These are phyloP conservation scores for Andrena haemorrhoa DNA, from an alignment of 2,888 invertebrate genomes.

Conservation along the genomic window DNA sequence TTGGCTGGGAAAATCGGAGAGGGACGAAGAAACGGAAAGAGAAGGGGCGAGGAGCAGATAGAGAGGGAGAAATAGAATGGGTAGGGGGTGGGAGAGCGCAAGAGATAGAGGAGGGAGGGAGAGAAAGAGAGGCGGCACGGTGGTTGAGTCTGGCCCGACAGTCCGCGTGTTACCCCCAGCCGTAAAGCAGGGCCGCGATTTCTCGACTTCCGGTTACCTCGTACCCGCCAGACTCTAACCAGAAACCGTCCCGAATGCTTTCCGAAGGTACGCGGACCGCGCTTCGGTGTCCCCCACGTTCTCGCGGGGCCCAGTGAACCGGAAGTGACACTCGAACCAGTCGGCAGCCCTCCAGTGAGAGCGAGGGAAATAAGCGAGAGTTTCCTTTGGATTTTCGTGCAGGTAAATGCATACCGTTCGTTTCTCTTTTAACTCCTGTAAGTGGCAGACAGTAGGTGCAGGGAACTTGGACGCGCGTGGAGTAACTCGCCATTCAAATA, in stretches of 20 bases:
- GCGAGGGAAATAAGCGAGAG: neutral
- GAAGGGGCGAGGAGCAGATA: constrained; percentile 7
- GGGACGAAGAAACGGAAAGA: constrained; percentile 16
- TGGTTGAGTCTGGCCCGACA: constrained; percentile 75
- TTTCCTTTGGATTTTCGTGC: neutral
- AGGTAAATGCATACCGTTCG: constrained; percentile 27
- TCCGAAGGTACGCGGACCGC: constrained; percentile 5
- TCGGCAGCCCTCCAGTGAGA: neutral
- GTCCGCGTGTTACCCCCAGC: constrained; percentile 80
- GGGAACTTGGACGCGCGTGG: neutral
- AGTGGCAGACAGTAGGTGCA: neutral
- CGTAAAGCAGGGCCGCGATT: constrained; percentile 69
- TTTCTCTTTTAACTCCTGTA: neutral
- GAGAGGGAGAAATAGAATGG: constrained; percentile 20
- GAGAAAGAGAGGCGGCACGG: constrained; percentile 69
- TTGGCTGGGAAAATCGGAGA: neutral
- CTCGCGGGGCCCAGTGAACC: constrained; percentile 28
- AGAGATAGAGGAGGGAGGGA: constrained; percentile 35
- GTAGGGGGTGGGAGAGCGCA: constrained; percentile 22
- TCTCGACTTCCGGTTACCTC: constrained; percentile 62
- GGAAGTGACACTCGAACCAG: constrained; percentile 41
- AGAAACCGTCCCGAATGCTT: constrained; percentile 31
- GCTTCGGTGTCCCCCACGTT: constrained; percentile 2
- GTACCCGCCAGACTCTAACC: constrained; percentile 46
- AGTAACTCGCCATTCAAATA: no score